Percentiles rank a stretch among this genome's conserved stretches.
These are phyloP conservation scores for Capreolus pygargus DNA, from an alignment of 2,113 vertebrate species.

Conservation along the genomic window DNA sequence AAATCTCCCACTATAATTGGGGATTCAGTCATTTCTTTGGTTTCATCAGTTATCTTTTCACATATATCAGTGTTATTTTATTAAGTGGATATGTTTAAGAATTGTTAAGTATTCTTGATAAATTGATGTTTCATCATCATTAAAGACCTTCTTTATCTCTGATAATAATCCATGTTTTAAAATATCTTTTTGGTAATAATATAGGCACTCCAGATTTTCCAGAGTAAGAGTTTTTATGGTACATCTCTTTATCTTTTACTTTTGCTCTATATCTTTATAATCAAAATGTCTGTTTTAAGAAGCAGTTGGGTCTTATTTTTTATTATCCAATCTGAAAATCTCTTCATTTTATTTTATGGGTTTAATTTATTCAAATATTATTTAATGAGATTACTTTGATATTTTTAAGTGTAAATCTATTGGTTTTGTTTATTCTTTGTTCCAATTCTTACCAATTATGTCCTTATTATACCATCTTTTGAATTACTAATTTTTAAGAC, in stretches of 20 bases:
- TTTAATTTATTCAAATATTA: not conserved
- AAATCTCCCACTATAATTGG: not conserved
- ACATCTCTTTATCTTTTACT: not conserved
- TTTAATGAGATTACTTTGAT: not conserved
- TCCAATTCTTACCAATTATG: not conserved
- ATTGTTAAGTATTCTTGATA: not conserved
- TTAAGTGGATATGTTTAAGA: not conserved
- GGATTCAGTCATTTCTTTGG: not conserved
- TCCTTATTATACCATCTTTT: not conserved
- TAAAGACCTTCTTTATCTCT: not conserved
- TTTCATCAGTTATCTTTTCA: not conserved
- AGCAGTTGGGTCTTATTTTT: not conserved
- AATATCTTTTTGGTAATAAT: not conserved
- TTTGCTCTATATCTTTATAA: not conserved
- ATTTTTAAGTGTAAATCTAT: not conserved
- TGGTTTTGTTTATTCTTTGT: not conserved
- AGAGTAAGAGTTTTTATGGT: not conserved
- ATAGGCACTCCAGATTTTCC: not conserved
- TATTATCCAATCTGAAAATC: not conserved
- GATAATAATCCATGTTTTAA: not conserved
- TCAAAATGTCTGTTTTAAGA: not conserved
- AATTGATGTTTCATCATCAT: not conserved
- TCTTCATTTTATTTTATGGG: not conserved
- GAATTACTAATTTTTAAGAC: not conserved
- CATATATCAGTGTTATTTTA: not conserved